Percentiles rank a stretch among this genome's conserved stretches.
Evolutionary conservation across 2,797 vertebrate genomes (phyloP).

Genomic region (Gymnopithys bicolor): DNA sequence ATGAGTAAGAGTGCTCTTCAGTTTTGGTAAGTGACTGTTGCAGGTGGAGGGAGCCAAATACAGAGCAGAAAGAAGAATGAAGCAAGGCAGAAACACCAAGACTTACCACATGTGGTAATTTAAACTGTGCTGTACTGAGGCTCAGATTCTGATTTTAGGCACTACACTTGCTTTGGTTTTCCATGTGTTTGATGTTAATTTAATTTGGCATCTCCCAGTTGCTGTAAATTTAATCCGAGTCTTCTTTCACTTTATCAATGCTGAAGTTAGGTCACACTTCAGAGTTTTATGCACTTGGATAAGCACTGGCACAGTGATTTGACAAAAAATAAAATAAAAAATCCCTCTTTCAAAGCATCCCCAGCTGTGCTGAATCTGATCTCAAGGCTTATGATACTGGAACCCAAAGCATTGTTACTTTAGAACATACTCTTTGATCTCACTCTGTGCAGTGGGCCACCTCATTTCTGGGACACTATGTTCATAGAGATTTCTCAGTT

Average conservation of each 20-base stretch:
- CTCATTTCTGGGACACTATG: background rate
- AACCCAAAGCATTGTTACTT: background rate
- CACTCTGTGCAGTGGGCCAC: background rate
- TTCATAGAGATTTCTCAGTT: background rate
- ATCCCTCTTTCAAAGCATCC: background rate
- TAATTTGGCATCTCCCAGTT: conserved; percentile 8
- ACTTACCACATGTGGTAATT: background rate
- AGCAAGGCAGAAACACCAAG: background rate
- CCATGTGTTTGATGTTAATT: background rate
- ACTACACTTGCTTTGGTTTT: background rate
- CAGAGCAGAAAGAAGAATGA: background rate
- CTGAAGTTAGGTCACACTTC: background rate
- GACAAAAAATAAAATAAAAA: background rate
- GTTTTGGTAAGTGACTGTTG: background rate
- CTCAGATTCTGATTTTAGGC: conserved; percentile 27
- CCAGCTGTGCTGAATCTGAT: background rate
- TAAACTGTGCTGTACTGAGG: background rate
- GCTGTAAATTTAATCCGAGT: background rate
- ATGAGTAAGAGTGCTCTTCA: background rate
- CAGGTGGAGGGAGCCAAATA: background rate
- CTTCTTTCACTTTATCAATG: background rate
- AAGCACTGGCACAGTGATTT: background rate
- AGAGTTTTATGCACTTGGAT: background rate
- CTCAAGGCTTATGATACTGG: background rate
- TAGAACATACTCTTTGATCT: background rate